Conservation (phyloP, 2,888 invertebrate species). For the Netelia virgata region DNA sequence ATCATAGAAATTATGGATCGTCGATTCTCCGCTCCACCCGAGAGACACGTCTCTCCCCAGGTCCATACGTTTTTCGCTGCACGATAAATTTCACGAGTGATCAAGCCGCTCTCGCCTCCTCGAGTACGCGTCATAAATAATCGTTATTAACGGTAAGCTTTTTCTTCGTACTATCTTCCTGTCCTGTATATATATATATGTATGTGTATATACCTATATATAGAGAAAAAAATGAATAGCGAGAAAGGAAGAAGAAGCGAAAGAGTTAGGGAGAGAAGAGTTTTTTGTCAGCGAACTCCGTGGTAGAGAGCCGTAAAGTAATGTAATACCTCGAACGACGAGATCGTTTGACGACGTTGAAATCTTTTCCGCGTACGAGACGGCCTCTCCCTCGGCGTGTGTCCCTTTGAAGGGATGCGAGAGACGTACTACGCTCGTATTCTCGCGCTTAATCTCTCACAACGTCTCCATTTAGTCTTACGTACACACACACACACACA, state of each 20-base stretch:
- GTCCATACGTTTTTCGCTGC: constrained; percentile 34
- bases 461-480: constrained; percentile 8
- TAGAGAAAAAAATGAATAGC: not conserved
- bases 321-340: constrained; percentile 59
- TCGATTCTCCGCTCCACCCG: constrained; percentile 49
- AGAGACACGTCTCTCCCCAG: constrained; percentile 18
- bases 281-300: constrained; percentile 33
- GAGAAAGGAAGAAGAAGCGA: not conserved
- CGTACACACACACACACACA: not conserved
- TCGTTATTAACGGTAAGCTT: constrained; percentile 67
- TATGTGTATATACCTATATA: not conserved
- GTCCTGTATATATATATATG: not conserved
- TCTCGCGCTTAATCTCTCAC: constrained; percentile 51
- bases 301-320: constrained; percentile 8
- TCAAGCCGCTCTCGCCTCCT: constrained; percentile 66
- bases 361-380: constrained; percentile 52
- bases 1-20: constrained; percentile 66
- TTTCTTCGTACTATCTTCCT: constrained; percentile 56
- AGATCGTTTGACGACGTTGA: constrained; percentile 53
- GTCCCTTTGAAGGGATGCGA: constrained; percentile 51
- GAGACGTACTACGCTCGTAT: constrained; percentile 6
- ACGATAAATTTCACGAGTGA: constrained; percentile 76
- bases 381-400: constrained; percentile 1
- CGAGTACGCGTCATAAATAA: constrained; percentile 73
- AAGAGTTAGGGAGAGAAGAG: constrained; percentile 9